Conservation (phyloP, 2,888 invertebrate species). For the Autographa pulchrina region DNA sequence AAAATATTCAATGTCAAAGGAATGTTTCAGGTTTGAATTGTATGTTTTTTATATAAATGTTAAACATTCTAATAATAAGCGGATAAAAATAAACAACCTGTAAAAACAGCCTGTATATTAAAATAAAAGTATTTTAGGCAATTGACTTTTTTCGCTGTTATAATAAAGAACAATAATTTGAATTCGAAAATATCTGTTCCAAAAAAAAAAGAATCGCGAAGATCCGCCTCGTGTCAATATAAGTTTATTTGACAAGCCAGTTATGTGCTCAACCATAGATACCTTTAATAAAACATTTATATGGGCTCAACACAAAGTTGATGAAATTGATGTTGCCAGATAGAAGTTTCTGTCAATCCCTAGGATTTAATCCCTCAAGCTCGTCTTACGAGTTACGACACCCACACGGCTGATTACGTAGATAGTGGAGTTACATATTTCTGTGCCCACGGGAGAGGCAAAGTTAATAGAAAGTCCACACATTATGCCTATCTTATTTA, state of each 20-base stretch:
- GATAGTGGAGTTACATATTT: neutral
- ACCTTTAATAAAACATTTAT: too few species aligned
- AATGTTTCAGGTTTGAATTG: neutral
- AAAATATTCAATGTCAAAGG: slow-evolving; percentile 34
- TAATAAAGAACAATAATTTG: too few species aligned
- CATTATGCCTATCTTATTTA: too few species aligned
- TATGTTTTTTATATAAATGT: neutral
- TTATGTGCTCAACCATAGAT: too few species aligned
- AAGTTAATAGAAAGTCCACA: neutral
- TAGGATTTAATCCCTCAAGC: neutral
- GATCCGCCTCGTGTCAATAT: too few species aligned
- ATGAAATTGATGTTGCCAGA: neutral
- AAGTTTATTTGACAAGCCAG: too few species aligned
- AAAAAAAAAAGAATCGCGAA: too few species aligned
- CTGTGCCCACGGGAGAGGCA: neutral
- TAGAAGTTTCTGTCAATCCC: neutral
- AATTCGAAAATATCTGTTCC: too few species aligned
- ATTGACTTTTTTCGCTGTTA: too few species aligned
- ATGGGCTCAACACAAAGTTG: too few species aligned
- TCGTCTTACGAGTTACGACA: neutral
- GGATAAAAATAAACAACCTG: neutral
- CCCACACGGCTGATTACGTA: neutral
- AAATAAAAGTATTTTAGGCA: neutral
- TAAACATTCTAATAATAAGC: neutral
- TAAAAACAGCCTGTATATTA: neutral